Percentiles rank a stretch among this genome's conserved stretches.
phyloP scores from a whole-genome alignment of 1,140 invertebrate species.

The Cyclina sinensis region DNA sequence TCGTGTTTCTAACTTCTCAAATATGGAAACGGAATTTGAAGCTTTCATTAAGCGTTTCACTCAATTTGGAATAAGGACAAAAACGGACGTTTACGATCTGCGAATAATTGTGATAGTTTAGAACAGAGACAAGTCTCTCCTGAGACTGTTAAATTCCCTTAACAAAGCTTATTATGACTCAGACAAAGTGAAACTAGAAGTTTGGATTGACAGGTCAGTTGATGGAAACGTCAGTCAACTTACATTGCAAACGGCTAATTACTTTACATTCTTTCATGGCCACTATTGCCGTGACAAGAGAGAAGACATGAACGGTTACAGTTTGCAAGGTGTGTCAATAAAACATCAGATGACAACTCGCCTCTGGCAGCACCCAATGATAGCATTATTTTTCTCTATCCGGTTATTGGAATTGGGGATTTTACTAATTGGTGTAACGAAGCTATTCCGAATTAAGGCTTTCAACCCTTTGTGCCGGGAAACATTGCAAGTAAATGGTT shows the following conservation, averaged over 20 bases:
- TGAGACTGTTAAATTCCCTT: constrained; percentile 67
- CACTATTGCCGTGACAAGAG: constrained; percentile 65
- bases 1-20: no score
- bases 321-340: constrained; percentile 72
- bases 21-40: no score
- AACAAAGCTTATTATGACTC: constrained; percentile 67
- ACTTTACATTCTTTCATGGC: constrained; percentile 73
- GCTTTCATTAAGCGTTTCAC: no score
- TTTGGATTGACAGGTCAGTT: constrained; percentile 72
- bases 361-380: not conserved
- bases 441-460: not conserved
- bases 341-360: constrained; percentile 65
- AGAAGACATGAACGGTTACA: constrained; percentile 73
- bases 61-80: no score
- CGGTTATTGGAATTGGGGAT: constrained; percentile 39
- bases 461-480: not conserved
- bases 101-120: constrained; percentile 68
- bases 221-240: constrained; percentile 49
- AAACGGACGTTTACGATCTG: not conserved
- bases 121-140: constrained; percentile 65
- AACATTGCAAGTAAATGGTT: constrained; percentile 15
- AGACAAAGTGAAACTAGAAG: constrained; percentile 68
- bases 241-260: constrained; percentile 55
- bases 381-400: constrained; percentile 50
- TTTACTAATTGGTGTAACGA: constrained; percentile 24